These are phyloP conservation scores for Melanostigma gelatinosum DNA, from an alignment of 2,113 vertebrate genomes.

Conservation along the genomic window DNA sequence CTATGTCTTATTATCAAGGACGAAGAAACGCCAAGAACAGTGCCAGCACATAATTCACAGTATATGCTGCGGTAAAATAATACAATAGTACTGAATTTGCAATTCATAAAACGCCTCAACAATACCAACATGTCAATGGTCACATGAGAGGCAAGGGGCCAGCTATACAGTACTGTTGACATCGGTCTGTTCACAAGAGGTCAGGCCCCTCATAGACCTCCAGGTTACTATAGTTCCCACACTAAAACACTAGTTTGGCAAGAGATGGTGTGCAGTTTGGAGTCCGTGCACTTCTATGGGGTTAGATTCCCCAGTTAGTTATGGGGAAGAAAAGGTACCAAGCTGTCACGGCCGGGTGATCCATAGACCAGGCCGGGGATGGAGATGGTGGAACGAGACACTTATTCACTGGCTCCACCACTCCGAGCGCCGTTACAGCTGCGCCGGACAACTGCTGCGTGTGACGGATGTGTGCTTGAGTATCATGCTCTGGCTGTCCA, in stretches of 20 bases:
- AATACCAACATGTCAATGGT: background rate
- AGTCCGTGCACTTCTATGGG: background rate
- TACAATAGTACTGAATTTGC: background rate
- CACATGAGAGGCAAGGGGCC: too few species aligned
- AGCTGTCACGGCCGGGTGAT: constrained; percentile 46
- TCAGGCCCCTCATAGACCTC: background rate
- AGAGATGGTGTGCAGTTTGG: constrained; percentile 5
- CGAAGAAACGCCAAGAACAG: background rate
- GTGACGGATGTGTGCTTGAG: constrained; percentile 67
- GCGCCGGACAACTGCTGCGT: constrained; percentile 43
- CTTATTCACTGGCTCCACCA: constrained; percentile 61
- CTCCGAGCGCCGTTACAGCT: constrained; percentile 55
- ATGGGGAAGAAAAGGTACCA: constrained; percentile 18
- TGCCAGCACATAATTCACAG: background rate
- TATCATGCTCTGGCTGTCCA: constrained; percentile 53
- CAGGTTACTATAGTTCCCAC: background rate
- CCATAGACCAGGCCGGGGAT: constrained; percentile 24
- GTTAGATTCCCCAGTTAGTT: constrained; percentile 35
- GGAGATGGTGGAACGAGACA: constrained; percentile 59
- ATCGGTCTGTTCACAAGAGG: background rate
- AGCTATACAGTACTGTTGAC: background rate
- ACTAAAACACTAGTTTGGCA: constrained; percentile 10
- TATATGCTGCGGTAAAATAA: background rate
- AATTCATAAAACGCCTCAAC: background rate
- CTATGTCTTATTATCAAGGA: background rate